Conservation (phyloP, 1,140 invertebrate species). For the Metaphire vulgaris region DNA sequence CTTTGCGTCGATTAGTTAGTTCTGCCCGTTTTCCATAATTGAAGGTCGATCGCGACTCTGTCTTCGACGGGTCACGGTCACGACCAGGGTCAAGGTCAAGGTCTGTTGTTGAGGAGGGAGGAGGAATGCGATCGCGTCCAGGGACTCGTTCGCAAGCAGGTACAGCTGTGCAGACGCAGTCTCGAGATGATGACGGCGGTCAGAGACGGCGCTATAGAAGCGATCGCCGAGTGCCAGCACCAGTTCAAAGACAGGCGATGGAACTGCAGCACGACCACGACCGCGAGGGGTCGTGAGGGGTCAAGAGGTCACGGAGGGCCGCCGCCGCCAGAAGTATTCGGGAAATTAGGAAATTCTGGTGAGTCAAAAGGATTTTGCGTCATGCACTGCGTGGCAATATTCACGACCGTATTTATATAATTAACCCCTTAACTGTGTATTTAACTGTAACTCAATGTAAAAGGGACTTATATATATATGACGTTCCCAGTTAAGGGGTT, state of each 20-base stretch:
- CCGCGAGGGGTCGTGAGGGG: too few relatives aligned
- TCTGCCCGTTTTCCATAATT: too few relatives aligned
- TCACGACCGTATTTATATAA: too few relatives aligned
- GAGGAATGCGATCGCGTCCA: conserved; percentile 3
- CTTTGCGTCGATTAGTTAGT: too few relatives aligned
- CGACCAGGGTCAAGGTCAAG: too few relatives aligned
- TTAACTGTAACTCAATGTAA: too few relatives aligned
- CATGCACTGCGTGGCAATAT: too few relatives aligned
- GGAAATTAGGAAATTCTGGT: neutral
- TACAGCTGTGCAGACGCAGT: conserved; percentile 4
- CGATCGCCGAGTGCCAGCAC: conserved; percentile 49
- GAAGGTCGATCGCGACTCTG: neutral
- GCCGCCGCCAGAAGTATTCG: neutral
- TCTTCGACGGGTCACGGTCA: neutral
- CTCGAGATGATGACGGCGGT: conserved; percentile 17
- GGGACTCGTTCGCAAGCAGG: conserved; percentile 8
- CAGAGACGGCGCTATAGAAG: conserved; percentile 26
- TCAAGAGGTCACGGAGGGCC: too few relatives aligned
- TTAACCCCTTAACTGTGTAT: too few relatives aligned
- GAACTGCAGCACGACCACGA: conserved; percentile 48
- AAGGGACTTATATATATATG: too few relatives aligned
- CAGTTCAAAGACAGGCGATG: conserved; percentile 50
- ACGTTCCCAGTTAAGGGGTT: too few relatives aligned
- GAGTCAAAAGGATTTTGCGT: too few relatives aligned
- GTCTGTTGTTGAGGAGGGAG: neutral